A percentile compares a stretch with the other conserved stretches of the same genome.
These are phyloP conservation scores for Drosophila yakuba DNA, from an alignment of 1,140 invertebrate species.

Conservation along the genomic window DNA sequence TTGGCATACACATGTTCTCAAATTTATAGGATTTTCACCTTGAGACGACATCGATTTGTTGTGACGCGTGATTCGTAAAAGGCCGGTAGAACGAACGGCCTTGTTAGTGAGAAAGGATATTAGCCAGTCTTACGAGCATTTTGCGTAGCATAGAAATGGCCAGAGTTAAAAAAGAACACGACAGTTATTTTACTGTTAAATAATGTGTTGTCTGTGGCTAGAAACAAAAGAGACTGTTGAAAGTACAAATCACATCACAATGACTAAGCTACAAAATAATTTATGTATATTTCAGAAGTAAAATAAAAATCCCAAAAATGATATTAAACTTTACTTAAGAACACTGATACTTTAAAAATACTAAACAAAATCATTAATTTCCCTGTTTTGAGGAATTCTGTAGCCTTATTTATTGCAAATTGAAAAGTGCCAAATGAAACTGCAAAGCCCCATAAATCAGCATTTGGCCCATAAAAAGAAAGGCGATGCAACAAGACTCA, in stretches of 20 bases:
- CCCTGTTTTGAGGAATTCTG: slow-evolving; percentile 2
- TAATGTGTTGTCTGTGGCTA: slow-evolving; percentile 62
- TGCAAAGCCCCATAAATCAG: slow-evolving; percentile 54
- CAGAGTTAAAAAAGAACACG: slow-evolving; percentile 44
- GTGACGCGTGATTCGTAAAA: slow-evolving; percentile 49
- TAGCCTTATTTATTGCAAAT: slow-evolving; percentile 70
- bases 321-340: not conserved
- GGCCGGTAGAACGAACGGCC: slow-evolving; percentile 36
- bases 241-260: no score
- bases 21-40: slow-evolving; percentile 75
- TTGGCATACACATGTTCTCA: slow-evolving; percentile 36
- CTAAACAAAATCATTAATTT: not conserved
- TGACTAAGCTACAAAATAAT: no score
- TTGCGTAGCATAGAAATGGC: slow-evolving; percentile 35
- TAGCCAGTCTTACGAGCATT: slow-evolving; percentile 22
- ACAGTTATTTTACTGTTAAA: slow-evolving; percentile 38
- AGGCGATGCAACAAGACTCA: slow-evolving; percentile 24
- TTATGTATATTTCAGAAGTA: no score
- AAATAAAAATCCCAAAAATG: not conserved
- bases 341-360: not conserved
- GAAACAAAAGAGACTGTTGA: not conserved
- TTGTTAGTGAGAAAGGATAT: slow-evolving; percentile 23
- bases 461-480: slow-evolving; percentile 22
- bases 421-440: slow-evolving; percentile 64
- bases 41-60: slow-evolving; percentile 81